phyloP scores from a whole-genome alignment of 1,140 invertebrate genomes.

The Protaetia brevitarsis region DNA sequence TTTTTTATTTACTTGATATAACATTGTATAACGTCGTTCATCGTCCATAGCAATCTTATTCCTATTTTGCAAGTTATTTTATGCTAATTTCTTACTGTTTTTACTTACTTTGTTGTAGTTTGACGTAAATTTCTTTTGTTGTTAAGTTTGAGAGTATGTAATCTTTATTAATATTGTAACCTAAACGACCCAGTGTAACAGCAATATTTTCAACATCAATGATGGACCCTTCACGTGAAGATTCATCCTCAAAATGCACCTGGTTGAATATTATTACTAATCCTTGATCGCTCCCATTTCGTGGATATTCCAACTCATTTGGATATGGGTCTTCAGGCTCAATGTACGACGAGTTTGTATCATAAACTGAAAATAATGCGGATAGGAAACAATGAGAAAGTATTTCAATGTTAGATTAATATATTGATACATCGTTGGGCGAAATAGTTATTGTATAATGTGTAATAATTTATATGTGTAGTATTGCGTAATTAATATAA shows the following conservation, averaged over 20 bases:
- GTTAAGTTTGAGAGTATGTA: conserved; percentile 30
- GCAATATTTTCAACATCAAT: conserved; percentile 39
- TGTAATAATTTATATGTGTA: too few species aligned
- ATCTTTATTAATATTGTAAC: conserved; percentile 35
- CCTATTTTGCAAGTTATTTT: too few species aligned
- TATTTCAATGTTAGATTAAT: too few species aligned
- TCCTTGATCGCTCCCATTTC: conserved; percentile 35
- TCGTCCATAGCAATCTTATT: too few species aligned
- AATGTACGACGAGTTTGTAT: not conserved
- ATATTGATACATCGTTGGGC: too few species aligned
- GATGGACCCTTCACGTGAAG: conserved; percentile 25
- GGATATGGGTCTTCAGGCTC: not conserved
- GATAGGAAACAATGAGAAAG: too few species aligned
- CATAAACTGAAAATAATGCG: not conserved
- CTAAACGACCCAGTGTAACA: conserved; percentile 32
- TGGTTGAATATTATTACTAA: conserved; percentile 42
- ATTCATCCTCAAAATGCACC: conserved; percentile 17
- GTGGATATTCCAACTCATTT: conserved; percentile 34
- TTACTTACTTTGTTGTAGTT: conserved; percentile 29
- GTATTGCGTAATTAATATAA: too few species aligned
- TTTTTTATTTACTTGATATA: too few species aligned
- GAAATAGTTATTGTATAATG: too few species aligned
- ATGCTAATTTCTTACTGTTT: too few species aligned
- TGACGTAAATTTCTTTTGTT: conserved; percentile 20
- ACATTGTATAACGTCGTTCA: too few species aligned